phyloP scores from a whole-genome alignment of 1,140 invertebrate species.

The Bombus confusus region DNA sequence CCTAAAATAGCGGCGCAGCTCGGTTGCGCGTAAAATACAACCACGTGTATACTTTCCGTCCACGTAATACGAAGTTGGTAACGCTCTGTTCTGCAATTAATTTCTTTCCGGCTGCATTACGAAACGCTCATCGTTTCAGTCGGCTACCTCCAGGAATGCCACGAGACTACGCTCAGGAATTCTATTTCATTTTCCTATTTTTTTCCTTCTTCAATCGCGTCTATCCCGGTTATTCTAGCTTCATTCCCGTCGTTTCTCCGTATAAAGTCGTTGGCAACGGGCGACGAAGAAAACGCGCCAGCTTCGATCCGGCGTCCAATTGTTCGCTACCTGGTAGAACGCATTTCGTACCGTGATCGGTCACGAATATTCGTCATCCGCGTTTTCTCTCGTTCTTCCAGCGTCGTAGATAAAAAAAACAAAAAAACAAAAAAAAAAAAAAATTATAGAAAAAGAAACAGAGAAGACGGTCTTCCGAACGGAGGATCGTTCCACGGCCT shows the following conservation, averaged over 20 bases:
- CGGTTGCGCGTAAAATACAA: not conserved
- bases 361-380: not conserved
- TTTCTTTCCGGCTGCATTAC: slow-evolving; percentile 48
- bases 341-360: not conserved
- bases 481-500: slow-evolving; percentile 19
- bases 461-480: not conserved
- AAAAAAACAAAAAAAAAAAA: not conserved
- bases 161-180: not conserved
- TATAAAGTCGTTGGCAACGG: not conserved
- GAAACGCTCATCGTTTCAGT: slow-evolving; percentile 41
- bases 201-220: not conserved
- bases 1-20: not conserved
- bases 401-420: not conserved
- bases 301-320: too few species aligned
- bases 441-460: not conserved
- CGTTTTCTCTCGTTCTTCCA: not conserved
- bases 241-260: not conserved
- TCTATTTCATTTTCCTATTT: slow-evolving; percentile 24
- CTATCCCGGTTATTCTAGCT: too few species aligned
- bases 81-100: slow-evolving; percentile 19
- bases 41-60: slow-evolving; percentile 4
- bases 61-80: slow-evolving; percentile 12
- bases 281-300: too few species aligned
- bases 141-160: slow-evolving; percentile 32
- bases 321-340: too few species aligned